These are phyloP conservation scores for Nixonia krombeini DNA, from an alignment of 1,140 invertebrate species.

Conservation along the genomic window DNA sequence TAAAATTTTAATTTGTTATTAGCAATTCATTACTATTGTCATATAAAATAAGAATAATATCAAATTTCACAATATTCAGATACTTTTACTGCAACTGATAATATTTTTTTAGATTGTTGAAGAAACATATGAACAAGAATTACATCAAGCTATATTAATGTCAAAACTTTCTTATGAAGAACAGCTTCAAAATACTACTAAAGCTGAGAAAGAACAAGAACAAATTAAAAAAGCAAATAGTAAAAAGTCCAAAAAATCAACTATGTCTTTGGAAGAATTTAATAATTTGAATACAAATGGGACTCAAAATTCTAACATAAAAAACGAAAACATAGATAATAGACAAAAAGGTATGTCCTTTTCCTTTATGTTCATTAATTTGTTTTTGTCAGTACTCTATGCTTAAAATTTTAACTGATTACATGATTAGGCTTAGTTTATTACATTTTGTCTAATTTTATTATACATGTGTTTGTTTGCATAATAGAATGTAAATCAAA, in stretches of 20 bases:
- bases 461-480: no score
- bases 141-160: slow-evolving; percentile 74
- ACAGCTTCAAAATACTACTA: slow-evolving; percentile 64
- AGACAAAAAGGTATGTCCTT: slow-evolving; percentile 47
- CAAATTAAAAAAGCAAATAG: slow-evolving; percentile 62
- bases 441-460: no score
- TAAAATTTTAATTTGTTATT: slow-evolving; percentile 36
- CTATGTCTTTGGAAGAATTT: slow-evolving; percentile 76
- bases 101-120: slow-evolving; percentile 66
- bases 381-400: neutral
- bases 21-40: no score
- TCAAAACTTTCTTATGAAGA: slow-evolving; percentile 76
- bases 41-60: no score
- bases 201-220: slow-evolving; percentile 62
- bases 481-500: no score
- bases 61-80: no score
- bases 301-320: slow-evolving; percentile 21
- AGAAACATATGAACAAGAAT: slow-evolving; percentile 74
- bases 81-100: no score
- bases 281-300: slow-evolving; percentile 65
- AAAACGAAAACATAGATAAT: slow-evolving; percentile 33
- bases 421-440: no score
- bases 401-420: no score
- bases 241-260: slow-evolving; percentile 73
- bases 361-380: neutral